Evolutionary conservation across 1,140 invertebrate genomes (phyloP).

Genomic region (Bombus superbus): DNA sequence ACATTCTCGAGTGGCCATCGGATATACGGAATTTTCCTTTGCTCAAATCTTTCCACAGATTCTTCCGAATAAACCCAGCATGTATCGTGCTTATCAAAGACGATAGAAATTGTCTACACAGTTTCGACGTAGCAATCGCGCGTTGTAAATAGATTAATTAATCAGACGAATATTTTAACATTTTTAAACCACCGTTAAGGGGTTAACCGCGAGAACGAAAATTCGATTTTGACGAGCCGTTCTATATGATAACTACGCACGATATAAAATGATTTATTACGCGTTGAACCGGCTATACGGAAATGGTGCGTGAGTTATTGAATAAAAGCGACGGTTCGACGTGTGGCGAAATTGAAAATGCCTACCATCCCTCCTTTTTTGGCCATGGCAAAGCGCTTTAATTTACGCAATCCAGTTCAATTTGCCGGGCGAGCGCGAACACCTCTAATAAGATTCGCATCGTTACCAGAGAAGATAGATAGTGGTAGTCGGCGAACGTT

Average conservation of each 20-base stretch:
- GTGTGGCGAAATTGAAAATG: slow-evolving; percentile 32
- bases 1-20: no score
- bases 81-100: no score
- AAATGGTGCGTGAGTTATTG: slow-evolving; percentile 17
- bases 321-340: neutral
- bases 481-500: no score
- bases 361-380: neutral
- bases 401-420: slow-evolving; percentile 42
- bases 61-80: no score
- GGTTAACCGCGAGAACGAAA: neutral
- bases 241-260: neutral
- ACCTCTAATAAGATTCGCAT: slow-evolving; percentile 37
- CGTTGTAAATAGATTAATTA: neutral
- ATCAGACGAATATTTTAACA: neutral
- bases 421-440: slow-evolving; percentile 28
- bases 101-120: neutral
- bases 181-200: no score
- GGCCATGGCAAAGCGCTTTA: slow-evolving; percentile 23
- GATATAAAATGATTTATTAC: slow-evolving; percentile 21
- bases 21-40: no score
- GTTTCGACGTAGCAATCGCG: neutral
- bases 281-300: neutral
- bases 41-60: no score
- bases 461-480: slow-evolving; percentile 27
- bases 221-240: neutral